Base-by-base conservation (phyloP, 2,888 invertebrate species). In the Cryptocephalus primarius region DNA sequence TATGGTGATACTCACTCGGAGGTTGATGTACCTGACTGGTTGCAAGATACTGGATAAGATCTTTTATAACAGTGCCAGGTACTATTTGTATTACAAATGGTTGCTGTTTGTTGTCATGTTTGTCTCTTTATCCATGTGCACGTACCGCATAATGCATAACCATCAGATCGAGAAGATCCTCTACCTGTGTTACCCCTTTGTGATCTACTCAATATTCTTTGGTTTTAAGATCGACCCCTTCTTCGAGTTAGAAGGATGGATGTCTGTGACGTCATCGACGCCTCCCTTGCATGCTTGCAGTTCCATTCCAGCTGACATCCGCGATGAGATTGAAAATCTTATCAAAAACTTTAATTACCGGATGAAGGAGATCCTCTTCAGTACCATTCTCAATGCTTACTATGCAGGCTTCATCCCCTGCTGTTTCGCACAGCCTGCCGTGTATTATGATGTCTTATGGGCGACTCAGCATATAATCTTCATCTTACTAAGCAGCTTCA, bases 161-260 rank as follows among this genome's bases (percentile, higher is more conserved):
- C 84, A 91, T 68, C 82, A 85, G 31, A 69, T 85, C 6, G 75
- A 88, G 55, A 85, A 88, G 60, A 81, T 91, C 58, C 80, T 93
- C 63, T 88, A 88, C 62, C 74, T 95, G 9, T 81, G 84, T 57
- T 94, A 92, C 73, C 93, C 93, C 92, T 93, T 77, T 83, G 91
- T 83, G 39, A n/a, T 89, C 33, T 90, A 90, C 70, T 74, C 88
- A 54, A 73, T 89, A 33, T 77, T 91, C 44, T 93, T 93, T 71
- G 90, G 91, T 9, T 76, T 85, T 47, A 79, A 81, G 57, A 73
- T 86, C 36, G 77, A 80, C 47, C 86, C 91, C 1, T 85, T 92
- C 60, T 78, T 91, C 54, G 87, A 89, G 49, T 64, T 77, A 3
- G 68, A 68, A 42, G 70, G 68, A 45, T 67, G 70, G 62, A 66